Base-by-base conservation (phyloP, 2,797 vertebrate species). In the Eupleurogrammus muticus region DNA sequence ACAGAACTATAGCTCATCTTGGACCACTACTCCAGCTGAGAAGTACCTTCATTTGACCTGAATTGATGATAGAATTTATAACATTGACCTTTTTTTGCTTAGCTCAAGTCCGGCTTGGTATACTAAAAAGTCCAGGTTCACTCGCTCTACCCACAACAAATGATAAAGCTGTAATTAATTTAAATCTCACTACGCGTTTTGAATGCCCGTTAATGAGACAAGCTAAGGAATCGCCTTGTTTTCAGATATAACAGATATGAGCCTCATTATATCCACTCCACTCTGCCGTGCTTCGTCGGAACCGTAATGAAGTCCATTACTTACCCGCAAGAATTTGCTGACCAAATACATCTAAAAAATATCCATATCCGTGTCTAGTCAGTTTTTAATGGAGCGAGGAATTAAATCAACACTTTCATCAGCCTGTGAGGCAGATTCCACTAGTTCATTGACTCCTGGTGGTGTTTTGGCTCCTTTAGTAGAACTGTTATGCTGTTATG, bases 1-100 rank as follows among this genome's bases (percentile, higher is more conserved):
- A 36, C 16, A 53, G 5, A 2, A 9, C 14, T 49, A 5, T 1
- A 42, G 0, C 28, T 2, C 17, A 10, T 42, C 10, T 23, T 64
- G 24, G 44, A 63, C 52, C 35, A 63, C 17, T n/a, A 59, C 42
- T 69, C 49, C 56, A 70, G 61, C 47, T 35, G 17, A 62, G 16
- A 51, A 61, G 32, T 11, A 48, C 20, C 35, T 24, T 23, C 3
- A 60, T 60, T 32, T n/a, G 63, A 61, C 10, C 40, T 55, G 6
- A 32, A 20, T 14, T 23, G 6, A 50, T 50, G 44, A 38, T n/a
- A 36, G 5, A 21, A 17, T 24, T 51, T 46, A 10, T 46, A 19
- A n/a, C 28, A 3, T 28, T 28, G 3, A 3, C 6, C 6, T 10
- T 12, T 36, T 14, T 6, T 8, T 42, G 3, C 24, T 64, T 17